Conservation (phyloP, 2,797 vertebrate species). For the Clarias fuscus region DNA sequence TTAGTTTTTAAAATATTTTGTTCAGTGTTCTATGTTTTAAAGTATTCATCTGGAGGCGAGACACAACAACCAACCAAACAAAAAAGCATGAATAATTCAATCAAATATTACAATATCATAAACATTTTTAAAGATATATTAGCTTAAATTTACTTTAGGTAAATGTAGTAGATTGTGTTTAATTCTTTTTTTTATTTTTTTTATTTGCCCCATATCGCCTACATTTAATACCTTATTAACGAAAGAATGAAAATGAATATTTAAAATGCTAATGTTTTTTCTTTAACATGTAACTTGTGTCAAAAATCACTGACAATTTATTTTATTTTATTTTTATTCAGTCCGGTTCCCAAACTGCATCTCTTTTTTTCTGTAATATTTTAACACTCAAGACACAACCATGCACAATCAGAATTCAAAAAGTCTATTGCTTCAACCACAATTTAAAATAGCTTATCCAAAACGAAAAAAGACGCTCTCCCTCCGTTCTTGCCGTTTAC, state of each 20-base stretch:
- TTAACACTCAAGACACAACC: slow-evolving; percentile 98
- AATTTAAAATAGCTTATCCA: slow-evolving; percentile 93
- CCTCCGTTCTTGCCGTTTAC: neutral
- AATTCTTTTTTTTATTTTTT: too few relatives aligned
- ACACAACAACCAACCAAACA: neutral
- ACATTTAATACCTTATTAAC: too few relatives aligned
- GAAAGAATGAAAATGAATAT: neutral
- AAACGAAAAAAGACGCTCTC: slow-evolving; percentile 59
- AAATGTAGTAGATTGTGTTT: too few relatives aligned
- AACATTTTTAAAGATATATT: too few relatives aligned
- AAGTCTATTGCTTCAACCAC: slow-evolving; percentile 99
- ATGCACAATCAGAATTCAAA: slow-evolving; percentile 99
- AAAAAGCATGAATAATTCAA: neutral
- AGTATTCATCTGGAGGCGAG: neutral
- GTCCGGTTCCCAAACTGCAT: slow-evolving; percentile 95
- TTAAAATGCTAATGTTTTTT: neutral
- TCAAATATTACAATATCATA: too few relatives aligned
- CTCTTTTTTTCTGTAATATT: slow-evolving; percentile 67
- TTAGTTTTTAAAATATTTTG: neutral
- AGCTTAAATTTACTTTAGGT: too few relatives aligned
- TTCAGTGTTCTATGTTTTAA: neutral
- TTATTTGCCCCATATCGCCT: too few relatives aligned
- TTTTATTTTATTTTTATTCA: slow-evolving; percentile 75
- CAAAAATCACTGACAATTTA: neutral
- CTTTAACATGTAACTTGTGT: too few relatives aligned